Conservation (phyloP, 2,797 vertebrate genomes). For the Takifugu ocellatus region DNA sequence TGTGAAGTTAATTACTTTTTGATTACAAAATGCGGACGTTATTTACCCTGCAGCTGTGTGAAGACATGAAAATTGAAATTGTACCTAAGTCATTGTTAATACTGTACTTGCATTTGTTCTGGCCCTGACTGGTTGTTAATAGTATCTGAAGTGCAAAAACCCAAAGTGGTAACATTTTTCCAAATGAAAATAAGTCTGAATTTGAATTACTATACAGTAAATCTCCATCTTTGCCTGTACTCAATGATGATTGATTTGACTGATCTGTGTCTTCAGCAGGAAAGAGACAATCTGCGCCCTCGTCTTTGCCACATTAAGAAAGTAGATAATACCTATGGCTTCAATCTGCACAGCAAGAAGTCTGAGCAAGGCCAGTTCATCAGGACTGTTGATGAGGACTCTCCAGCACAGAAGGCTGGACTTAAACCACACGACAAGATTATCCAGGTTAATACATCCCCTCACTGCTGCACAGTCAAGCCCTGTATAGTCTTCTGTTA, state of each 20-base stretch:
- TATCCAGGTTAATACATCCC: slow-evolving; percentile 74
- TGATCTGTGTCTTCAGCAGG: slow-evolving; percentile 42
- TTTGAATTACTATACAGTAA: background rate
- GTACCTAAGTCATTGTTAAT: too few species aligned
- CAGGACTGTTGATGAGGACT: slow-evolving; percentile 84
- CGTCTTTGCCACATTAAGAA: slow-evolving; percentile 85
- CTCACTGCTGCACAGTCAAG: background rate
- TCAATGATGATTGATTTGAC: background rate
- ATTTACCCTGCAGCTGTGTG: too few species aligned
- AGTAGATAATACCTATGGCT: slow-evolving; percentile 82
- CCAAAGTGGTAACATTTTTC: too few species aligned
- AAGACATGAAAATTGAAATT: too few species aligned
- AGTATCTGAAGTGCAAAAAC: too few species aligned
- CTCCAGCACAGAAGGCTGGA: slow-evolving; percentile 79
- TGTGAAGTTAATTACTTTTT: too few species aligned
- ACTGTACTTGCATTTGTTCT: too few species aligned
- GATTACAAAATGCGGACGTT: too few species aligned
- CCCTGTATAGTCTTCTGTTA: too few species aligned
- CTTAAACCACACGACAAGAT: slow-evolving; percentile 86
- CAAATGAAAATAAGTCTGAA: background rate
- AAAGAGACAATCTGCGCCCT: slow-evolving; percentile 72
- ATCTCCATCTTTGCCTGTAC: too few species aligned
- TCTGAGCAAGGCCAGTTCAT: slow-evolving; percentile 86
- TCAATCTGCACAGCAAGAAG: slow-evolving; percentile 94
- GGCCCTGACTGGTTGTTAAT: too few species aligned